Evolutionary conservation across 2,797 vertebrate genomes (phyloP).

Genomic region (Bufotes viridis): DNA sequence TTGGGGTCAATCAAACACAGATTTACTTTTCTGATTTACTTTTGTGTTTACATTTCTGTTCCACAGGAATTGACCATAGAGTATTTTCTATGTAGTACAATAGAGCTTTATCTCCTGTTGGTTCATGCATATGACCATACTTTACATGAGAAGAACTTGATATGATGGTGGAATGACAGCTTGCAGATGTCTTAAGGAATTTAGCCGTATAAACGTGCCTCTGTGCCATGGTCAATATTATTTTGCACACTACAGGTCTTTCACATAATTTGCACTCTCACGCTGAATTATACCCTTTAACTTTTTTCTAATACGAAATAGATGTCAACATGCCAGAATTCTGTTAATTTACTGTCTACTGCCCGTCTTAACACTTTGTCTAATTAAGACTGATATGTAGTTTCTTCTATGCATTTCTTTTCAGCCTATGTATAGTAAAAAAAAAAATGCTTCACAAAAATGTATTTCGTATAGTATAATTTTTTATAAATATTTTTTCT

Average conservation of each 20-base stretch:
- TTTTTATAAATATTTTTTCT: constrained; percentile 48
- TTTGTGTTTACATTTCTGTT: not conserved
- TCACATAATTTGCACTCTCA: constrained; percentile 24
- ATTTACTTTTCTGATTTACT: not conserved
- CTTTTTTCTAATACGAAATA: not conserved
- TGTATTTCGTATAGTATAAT: constrained; percentile 50
- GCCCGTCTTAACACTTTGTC: not conserved
- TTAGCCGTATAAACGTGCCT: not conserved
- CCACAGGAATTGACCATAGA: not conserved
- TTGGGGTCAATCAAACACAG: not conserved
- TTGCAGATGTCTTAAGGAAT: not conserved
- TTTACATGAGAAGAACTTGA: not conserved
- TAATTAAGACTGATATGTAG: not conserved
- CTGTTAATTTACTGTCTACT: not conserved
- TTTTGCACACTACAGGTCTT: constrained; percentile 41
- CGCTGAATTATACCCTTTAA: too few relatives aligned
- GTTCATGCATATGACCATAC: not conserved
- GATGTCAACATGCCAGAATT: not conserved
- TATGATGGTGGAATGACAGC: constrained; percentile 8
- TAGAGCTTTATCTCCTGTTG: constrained; percentile 5
- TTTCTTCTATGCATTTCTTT: constrained; percentile 7
- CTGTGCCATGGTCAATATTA: constrained; percentile 24
- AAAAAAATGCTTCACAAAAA: constrained; percentile 42
- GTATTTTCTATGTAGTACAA: constrained; percentile 14
- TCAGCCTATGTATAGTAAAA: constrained; percentile 53